Base-by-base conservation (phyloP, 2,797 vertebrate species). In the Hypotaenidia philippensis region DNA sequence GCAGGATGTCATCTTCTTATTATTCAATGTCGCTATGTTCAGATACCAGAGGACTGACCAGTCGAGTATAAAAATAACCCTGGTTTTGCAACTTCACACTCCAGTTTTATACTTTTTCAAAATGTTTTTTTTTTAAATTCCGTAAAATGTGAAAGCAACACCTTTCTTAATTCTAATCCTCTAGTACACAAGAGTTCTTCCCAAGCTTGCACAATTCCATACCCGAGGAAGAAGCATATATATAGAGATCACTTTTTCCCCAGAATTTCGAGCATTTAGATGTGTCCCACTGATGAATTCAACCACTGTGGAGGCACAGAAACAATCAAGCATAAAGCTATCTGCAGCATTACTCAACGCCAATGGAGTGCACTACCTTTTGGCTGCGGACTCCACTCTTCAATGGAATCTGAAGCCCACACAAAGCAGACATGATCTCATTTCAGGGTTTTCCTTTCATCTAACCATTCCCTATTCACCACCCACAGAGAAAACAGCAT, bases 391-490 rank as follows among this genome's bases (percentile, higher is more conserved):
- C 38, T 71, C 50, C 31, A 61, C 44, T 66, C 82, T n/a, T 76
- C 59, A 31, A 40, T n/a, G 72, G 84, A 92, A 91, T 93, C 77
- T 83, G 15, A 95, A 93, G 52, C 76, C 65, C 61, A 76, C 57
- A 69, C 47, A 85, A 84, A 89, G 71, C 75, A 97, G 95, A 96
- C 90, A 91, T 94, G 85, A 96, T 34, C 87, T 96, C 79, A 97
- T 85, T 92, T 93, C 44, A 80, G 83, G 34, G 83, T 68, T 91
- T 89, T 72, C 60, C 80, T 94, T 95, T 89, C 72, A 83, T 88
- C 87, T 96, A 91, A 71, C 55, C 50, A 72, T 65, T 88, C 52
- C 72, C 76, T 52, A 23, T 40, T 85, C 64, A 93, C 44, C 36
- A 94, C 47, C 70, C 76, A 91, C 59, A 19, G 21, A 82, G 64